These are phyloP conservation scores for Aproaerema taeniolella DNA, from an alignment of 2,888 invertebrate species.

Conservation along the genomic window DNA sequence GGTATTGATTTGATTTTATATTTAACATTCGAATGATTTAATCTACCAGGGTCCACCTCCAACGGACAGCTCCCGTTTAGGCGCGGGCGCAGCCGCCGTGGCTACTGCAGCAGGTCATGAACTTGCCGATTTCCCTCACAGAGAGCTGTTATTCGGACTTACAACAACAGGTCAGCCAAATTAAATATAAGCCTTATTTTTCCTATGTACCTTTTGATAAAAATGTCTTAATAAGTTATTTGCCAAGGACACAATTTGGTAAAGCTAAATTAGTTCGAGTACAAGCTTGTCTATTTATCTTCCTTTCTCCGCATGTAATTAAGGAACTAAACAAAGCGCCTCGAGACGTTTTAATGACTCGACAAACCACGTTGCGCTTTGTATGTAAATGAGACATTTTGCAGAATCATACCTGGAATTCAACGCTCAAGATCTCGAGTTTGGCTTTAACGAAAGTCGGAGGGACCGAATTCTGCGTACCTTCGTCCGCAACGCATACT, in stretches of 20 bases:
- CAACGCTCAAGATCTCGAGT: slow-evolving; percentile 90
- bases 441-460: slow-evolving; percentile 93
- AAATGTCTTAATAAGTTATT: no score
- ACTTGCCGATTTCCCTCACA: slow-evolving; percentile 87
- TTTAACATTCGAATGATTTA: no score
- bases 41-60: slow-evolving; percentile 71
- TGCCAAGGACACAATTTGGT: no score
- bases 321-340: neutral
- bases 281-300: neutral
- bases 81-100: slow-evolving; percentile 78
- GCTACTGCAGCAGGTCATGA: slow-evolving; percentile 86
- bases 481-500: slow-evolving; percentile 95
- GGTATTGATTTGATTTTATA: no score
- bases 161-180: slow-evolving; percentile 81
- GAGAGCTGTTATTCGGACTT: slow-evolving; percentile 90
- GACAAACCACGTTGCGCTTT: slow-evolving; percentile 1
- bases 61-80: slow-evolving; percentile 67
- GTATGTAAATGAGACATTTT: slow-evolving; percentile 33
- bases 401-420: slow-evolving; percentile 89
- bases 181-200: neutral
- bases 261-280: no score
- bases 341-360: neutral
- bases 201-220: no score
- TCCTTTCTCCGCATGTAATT: neutral
- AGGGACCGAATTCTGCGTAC: slow-evolving; percentile 92